Evolutionary conservation across 2,113 vertebrate genomes (phyloP).

Genomic region (Strix aluco): DNA sequence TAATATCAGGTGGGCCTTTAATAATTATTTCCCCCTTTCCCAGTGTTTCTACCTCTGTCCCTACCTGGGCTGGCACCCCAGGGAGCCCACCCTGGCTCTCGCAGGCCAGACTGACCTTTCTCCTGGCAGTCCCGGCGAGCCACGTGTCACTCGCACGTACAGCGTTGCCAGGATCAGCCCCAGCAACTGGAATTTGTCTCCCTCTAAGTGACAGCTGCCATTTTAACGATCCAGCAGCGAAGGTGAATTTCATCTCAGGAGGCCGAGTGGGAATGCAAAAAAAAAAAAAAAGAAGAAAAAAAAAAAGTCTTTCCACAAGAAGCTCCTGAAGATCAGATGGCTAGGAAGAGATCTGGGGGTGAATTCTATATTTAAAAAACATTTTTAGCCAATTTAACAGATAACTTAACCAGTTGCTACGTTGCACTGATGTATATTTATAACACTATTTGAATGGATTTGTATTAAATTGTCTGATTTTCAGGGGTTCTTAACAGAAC

Average conservation of each 20-base stretch:
- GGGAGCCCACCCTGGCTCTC: background rate
- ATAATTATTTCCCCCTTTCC: background rate
- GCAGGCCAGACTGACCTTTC: background rate
- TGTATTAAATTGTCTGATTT: constrained; percentile 43
- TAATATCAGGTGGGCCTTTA: background rate
- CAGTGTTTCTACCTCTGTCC: background rate
- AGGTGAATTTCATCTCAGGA: constrained; percentile 34
- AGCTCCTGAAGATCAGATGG: constrained; percentile 38
- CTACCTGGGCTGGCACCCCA: background rate
- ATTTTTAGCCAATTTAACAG: constrained; percentile 40
- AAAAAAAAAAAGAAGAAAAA: background rate
- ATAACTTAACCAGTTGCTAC: constrained; percentile 46
- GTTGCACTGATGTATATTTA: background rate
- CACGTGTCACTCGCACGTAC: background rate
- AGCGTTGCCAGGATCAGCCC: background rate
- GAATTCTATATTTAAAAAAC: constrained; percentile 36
- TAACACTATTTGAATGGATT: constrained; percentile 32
- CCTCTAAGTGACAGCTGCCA: constrained; percentile 50
- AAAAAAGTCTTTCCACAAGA: background rate
- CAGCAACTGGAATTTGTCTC: constrained; percentile 21
- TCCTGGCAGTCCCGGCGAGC: background rate
- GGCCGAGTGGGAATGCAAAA: background rate
- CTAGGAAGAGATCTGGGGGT: constrained; percentile 17
- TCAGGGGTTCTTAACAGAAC: background rate
- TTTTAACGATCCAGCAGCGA: constrained; percentile 26